Base-by-base conservation (phyloP, 2,113 vertebrate genomes). In the Perognathus longimembris region DNA sequence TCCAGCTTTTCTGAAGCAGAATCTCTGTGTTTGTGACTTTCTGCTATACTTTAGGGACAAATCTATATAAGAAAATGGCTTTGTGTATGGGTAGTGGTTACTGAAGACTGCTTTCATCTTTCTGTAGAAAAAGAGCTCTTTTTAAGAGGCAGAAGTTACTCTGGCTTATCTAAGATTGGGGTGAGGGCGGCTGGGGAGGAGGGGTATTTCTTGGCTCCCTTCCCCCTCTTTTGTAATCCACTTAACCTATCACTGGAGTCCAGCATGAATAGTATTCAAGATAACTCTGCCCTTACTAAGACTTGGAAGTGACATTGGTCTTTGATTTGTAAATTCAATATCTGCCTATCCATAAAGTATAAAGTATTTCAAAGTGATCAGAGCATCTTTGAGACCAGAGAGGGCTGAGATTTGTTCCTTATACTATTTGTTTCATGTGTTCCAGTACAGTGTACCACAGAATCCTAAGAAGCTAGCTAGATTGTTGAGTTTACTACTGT, bases 291-390 rank as follows among this genome's bases (percentile, higher is more conserved):
- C 77, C 73, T 81, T 95, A 38, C 57, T 40, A 26, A 22, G 26
- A 57, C 7, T 92, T 67, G 40, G 63, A 83, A 66, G 63, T 40
- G 34, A 42, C 38, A 36, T 86, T 64, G 24, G 11, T 54, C 3
- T 73, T 85, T 75, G 38, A 28, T 32, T 90, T 92, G 3, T 83
- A 64, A 90, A 82, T 87, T 82, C 85, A 81, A 38, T 63, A 75
- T 78, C 28, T 88, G 22, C 45, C 30, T 3, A 67, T 22, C 67
- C 9, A 30, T 32, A 57, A 76, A 67, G 86, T 21, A 75, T 54
- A 54, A 54, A 54, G 9, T 22, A 28, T 94, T 93, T 91, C 77
- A 38, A 67, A 78, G 89, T 88, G 18, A 64, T 18, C 22, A 69
- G 50, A 63, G 57, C 24, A 85, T 85, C 14, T 24, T 59, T 22